These are phyloP conservation scores for Otolemur garnettii DNA, from an alignment of 2,113 vertebrate genomes.

Conservation along the genomic window DNA sequence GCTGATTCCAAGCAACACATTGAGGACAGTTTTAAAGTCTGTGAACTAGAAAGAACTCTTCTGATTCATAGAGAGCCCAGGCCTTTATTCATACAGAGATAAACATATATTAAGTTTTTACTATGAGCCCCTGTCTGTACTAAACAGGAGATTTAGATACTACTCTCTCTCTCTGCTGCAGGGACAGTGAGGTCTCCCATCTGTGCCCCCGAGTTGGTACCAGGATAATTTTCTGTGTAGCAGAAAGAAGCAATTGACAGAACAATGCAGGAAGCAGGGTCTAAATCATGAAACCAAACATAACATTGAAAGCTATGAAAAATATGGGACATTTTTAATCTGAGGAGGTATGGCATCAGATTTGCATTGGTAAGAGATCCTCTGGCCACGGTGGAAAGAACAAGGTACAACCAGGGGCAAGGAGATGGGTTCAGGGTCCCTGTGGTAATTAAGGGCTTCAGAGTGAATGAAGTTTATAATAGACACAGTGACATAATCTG, in stretches of 20 bases:
- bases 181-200: neutral
- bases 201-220: neutral
- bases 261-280: neutral
- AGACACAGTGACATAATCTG: neutral
- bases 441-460: neutral
- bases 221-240: neutral
- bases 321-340: neutral
- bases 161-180: neutral
- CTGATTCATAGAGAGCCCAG: neutral
- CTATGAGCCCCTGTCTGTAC: neutral
- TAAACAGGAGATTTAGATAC: neutral
- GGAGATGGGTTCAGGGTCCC: neutral
- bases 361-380: slow-evolving; percentile 9
- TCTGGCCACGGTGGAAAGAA: neutral
- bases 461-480: neutral
- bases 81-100: neutral
- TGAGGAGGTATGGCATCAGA: neutral
- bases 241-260: neutral
- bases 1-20: slow-evolving; percentile 68
- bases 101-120: neutral
- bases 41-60: neutral
- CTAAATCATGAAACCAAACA: neutral
- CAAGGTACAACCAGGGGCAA: neutral
- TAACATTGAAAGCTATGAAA: neutral
- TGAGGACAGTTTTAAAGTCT: slow-evolving; percentile 35